A percentile compares a stretch with the other conserved stretches of the same genome.
Conservation (phyloP, 1,140 invertebrate genomes). For the Microplitis mediator region DNA sequence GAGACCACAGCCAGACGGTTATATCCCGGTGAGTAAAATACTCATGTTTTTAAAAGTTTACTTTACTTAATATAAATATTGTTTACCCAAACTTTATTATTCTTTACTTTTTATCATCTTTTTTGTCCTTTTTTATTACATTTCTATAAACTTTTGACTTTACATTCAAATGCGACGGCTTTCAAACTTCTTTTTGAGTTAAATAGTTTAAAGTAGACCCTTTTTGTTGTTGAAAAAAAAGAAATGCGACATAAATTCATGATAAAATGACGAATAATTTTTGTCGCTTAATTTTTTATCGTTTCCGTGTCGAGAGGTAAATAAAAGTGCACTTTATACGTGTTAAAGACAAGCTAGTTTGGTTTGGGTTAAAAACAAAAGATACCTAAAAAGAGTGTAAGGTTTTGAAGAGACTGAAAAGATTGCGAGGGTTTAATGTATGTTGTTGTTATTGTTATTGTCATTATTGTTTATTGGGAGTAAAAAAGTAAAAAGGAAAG, state of each 20-base stretch:
- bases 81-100: conserved; percentile 25
- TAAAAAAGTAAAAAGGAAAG: conserved; percentile 28
- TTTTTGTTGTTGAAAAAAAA: no score
- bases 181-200: no score
- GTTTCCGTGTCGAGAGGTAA: no score
- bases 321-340: no score
- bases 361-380: conserved; percentile 10
- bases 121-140: background rate
- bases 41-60: background rate
- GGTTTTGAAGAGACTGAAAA: background rate
- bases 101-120: no score
- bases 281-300: no score
- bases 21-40: conserved; percentile 57
- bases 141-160: background rate
- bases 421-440: background rate
- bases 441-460: background rate
- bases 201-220: no score
- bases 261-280: no score
- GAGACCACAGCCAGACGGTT: conserved; percentile 57
- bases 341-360: no score
- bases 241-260: no score
- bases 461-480: background rate
- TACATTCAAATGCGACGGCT: background rate
- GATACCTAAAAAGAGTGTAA: background rate
- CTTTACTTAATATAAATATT: background rate